A percentile compares a stretch with the other conserved stretches of the same genome.
These are phyloP conservation scores for Amphibalanus amphitrite DNA, from an alignment of 1,140 invertebrate genomes.

Conservation along the genomic window DNA sequence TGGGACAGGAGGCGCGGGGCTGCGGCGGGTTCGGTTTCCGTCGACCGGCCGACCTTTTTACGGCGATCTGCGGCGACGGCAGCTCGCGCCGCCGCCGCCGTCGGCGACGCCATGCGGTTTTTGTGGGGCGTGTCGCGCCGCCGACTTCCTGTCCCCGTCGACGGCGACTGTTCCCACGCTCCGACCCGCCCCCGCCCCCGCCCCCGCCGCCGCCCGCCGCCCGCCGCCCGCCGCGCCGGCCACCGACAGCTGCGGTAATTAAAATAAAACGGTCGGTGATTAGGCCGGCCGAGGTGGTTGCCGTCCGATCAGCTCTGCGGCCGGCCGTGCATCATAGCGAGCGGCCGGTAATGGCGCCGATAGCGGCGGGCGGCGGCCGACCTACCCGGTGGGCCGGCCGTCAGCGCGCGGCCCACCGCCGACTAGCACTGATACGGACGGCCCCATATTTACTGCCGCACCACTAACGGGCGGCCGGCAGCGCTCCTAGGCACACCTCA, in stretches of 20 bases:
- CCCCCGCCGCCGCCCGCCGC: too few species aligned
- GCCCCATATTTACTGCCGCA: too few species aligned
- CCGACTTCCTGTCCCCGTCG: background rate
- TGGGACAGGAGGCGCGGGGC: too few species aligned
- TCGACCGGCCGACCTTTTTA: background rate
- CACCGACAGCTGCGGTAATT: background rate
- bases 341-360: background rate
- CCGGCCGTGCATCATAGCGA: background rate
- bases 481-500: too few species aligned
- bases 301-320: background rate
- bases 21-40: background rate
- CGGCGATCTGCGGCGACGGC: background rate
- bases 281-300: background rate
- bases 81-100: too few species aligned
- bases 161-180: background rate
- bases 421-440: background rate
- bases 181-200: too few species aligned
- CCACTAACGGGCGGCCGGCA: too few species aligned
- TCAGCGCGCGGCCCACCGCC: background rate
- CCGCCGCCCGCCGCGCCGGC: too few species aligned
- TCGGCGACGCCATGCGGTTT: background rate
- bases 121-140: background rate
- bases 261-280: background rate
- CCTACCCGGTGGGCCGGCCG: background rate
- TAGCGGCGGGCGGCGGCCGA: too few species aligned